Evolutionary conservation across 2,888 invertebrate species (phyloP), one percentile per base, ranked within the genome.

Genomic region (Dasysyrphus albostriatus): DNA sequence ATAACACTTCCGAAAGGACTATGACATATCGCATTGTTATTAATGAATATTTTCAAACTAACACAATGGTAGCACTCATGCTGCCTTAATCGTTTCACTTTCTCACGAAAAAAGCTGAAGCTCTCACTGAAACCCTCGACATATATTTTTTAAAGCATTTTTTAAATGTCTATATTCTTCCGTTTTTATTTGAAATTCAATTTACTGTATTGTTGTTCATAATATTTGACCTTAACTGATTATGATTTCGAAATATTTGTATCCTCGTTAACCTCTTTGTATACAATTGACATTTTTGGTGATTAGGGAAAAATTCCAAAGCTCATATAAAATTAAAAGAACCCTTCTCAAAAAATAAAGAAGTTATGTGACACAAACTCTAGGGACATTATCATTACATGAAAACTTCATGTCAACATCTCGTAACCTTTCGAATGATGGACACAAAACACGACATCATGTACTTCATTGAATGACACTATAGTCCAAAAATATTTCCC

Each of bases 391-490:
- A 65, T 65, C 47, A 32, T 47, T 16, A 65, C 65, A 65, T 16
- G 16, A 44, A 47, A 14, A 49, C 47, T 49, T 67, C 49, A 67
- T 49, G 67, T 67, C 67, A 67, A 67, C 67, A 67, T 67, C 67
- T 49, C 67, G 47, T 72, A 69, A 72, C 59, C 67, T 77, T 61
- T 56, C 14, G 56, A 78, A 63, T 69, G 67, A 73, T 59, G 67
- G 39, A 69, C 59, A 72, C 42, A n/a, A 59, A 70, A 56, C 44
- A 54, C 44, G 63, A 70, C 70, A 67, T 65, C 58, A 44, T 69
- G 44, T 24, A 58, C 67, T 69, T n/a, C 42, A 77, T 42, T 78
- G 58, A 70, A 69, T 54, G 77, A 61, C 42, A 61, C 77, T 54
- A 7, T 39, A 63, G 70, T 79, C 72, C 56, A 58, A 72, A 70